Evolutionary conservation across 1,140 invertebrate species (phyloP), one percentile per base, ranked within the genome.

Genomic region (Bombus terrestris): DNA sequence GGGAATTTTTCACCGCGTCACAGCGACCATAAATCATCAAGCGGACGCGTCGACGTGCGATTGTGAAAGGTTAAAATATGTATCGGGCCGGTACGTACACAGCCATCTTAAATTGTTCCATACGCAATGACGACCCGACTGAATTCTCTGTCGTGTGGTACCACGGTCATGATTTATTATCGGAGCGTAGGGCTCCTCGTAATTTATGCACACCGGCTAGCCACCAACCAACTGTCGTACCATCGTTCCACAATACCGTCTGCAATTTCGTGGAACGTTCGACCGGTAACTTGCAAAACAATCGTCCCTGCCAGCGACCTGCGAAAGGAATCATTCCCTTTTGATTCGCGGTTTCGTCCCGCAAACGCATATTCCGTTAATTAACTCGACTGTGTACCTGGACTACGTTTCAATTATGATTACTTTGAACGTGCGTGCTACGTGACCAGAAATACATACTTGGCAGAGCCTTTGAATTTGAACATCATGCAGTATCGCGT

Each of bases 161-260:
- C 68, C 68, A 35, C 78, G 22, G 86, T 28, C 74, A 90, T 90
- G 88, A 90, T 90, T 90, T 90, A 90, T 90, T 88, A 72, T 86
- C 78, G 69, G 39, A 74, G 64, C 89, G 47, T 84, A 88, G 77
- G 81, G 77, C 71, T 88, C 35, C 85, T 81, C 80, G 86, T 90
- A 90, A 90, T 90, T 90, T 90, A 90, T 89, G 89, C 86, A 90
- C 80, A 64, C 71, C 39, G 84, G 39, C 62, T 76, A 62, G 35
- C 39, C n/a, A 39, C 62, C 80, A 62, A 41, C 39, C 43, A 32
- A 69, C 78, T 74, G 28, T 53, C 69, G 47, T 81, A 85, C 73
- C 39, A 57, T 73, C 81, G 53, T 79, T 47, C 66, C 85, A n/a
- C 77, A 43, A 75, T 72, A 66, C 69, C 71, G 68, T 66, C 78